These are phyloP conservation scores for Sminthurinus signatus DNA, from an alignment of 1,140 invertebrate species.

Conservation along the genomic window DNA sequence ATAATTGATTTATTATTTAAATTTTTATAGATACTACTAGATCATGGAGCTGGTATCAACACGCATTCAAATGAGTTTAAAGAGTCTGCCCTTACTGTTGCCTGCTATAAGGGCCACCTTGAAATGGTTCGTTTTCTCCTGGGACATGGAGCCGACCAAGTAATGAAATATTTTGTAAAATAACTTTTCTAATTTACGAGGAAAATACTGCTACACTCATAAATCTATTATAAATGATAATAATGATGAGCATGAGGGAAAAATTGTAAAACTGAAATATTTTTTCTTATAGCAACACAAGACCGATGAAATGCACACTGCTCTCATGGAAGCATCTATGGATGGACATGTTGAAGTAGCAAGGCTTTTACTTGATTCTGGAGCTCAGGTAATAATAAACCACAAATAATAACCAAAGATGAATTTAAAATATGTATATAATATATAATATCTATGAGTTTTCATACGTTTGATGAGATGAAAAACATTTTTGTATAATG, in stretches of 20 bases:
- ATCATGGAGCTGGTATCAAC: conserved; percentile 92
- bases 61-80: conserved; percentile 99
- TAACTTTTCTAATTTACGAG: too few species aligned
- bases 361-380: conserved; percentile 84
- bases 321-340: conserved; percentile 99
- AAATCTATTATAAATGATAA: too few species aligned
- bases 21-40: conserved; percentile 63
- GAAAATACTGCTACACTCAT: too few species aligned
- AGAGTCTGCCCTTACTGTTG: conserved; percentile 87
- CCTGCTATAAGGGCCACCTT: conserved; percentile 95
- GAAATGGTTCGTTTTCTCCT: conserved; percentile 96
- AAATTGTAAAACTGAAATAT: neutral
- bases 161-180: too few species aligned
- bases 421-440: too few species aligned
- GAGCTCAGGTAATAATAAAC: conserved; percentile 91
- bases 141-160: conserved; percentile 85
- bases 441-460: too few species aligned
- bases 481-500: too few species aligned
- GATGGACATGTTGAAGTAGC: conserved; percentile 98
- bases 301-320: conserved; percentile 99
- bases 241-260: too few species aligned
- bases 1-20: neutral
- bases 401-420: too few species aligned
- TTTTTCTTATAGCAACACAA: conserved; percentile 69
- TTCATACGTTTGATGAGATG: too few species aligned